Conservation (phyloP, 64 coral and sea anemone genomes). For the Actinia equina region DNA sequence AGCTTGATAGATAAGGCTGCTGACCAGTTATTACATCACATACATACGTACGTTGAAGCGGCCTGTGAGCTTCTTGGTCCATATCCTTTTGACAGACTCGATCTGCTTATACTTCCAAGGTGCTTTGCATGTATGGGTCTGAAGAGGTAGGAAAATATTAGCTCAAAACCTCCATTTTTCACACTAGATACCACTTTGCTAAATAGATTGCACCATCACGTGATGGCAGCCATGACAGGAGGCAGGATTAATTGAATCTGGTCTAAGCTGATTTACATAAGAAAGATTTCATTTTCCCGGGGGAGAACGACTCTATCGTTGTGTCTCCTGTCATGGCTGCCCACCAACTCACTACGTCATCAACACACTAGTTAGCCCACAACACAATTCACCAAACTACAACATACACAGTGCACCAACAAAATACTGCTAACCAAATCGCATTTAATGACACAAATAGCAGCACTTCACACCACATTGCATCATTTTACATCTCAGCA, state of each 20-base stretch:
- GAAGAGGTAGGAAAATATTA: slow-evolving; percentile 51
- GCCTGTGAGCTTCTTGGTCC: slow-evolving; percentile 89
- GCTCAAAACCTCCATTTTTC: too few relatives aligned
- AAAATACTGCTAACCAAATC: too few relatives aligned
- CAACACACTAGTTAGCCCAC: background rate
- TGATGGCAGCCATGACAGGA: too few relatives aligned
- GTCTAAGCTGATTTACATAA: too few relatives aligned
- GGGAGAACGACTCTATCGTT: too few relatives aligned
- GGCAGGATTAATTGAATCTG: too few relatives aligned
- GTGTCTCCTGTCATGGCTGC: too few relatives aligned
- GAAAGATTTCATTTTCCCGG: too few relatives aligned
- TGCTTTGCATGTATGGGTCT: slow-evolving; percentile 99
- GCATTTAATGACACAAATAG: too few relatives aligned
- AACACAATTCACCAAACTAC: background rate
- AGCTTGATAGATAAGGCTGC: slow-evolving; percentile 84
- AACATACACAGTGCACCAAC: background rate
- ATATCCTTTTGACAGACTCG: slow-evolving; percentile 86
- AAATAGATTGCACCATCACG: too few relatives aligned
- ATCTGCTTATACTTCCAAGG: slow-evolving; percentile 76
- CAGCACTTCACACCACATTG: background rate
- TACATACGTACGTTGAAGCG: slow-evolving; percentile 61
- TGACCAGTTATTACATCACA: slow-evolving; percentile 63
- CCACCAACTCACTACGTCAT: background rate
- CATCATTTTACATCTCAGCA: background rate
- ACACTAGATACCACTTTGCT: too few relatives aligned